Conservation (phyloP, 2,113 vertebrate genomes). For the Callipepla californica region DNA sequence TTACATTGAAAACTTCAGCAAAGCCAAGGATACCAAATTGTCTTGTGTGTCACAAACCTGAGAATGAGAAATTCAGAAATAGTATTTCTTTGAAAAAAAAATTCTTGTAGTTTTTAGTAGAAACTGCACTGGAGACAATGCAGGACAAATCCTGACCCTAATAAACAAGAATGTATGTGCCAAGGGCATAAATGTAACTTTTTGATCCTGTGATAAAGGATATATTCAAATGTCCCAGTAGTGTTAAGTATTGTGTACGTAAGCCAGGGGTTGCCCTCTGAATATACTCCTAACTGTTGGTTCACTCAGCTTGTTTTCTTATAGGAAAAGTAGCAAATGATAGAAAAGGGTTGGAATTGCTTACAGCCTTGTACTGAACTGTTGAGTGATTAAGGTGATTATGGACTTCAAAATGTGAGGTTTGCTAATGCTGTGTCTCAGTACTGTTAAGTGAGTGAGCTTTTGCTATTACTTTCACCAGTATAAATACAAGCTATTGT, state of each 20-base stretch:
- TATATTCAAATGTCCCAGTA: background rate
- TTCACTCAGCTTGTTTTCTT: background rate
- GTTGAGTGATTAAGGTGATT: background rate
- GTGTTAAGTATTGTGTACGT: background rate
- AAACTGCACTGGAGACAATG: background rate
- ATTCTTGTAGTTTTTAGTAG: background rate
- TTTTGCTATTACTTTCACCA: background rate
- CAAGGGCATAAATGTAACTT: background rate
- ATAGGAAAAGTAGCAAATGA: background rate
- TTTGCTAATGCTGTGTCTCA: background rate
- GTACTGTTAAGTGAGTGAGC: background rate
- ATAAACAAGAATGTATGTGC: background rate
- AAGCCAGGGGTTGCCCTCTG: background rate
- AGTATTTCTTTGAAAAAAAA: background rate
- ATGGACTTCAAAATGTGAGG: background rate
- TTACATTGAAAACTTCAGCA: conserved; percentile 10
- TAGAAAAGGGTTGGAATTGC: background rate
- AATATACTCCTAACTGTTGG: background rate
- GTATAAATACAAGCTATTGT: background rate
- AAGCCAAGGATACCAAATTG: background rate
- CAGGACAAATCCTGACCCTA: background rate
- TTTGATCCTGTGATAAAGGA: background rate
- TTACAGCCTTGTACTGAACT: background rate
- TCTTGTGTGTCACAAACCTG: background rate
- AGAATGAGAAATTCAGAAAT: background rate